A percentile compares a stretch with the other conserved stretches of the same genome.
These are phyloP conservation scores for Sceloporus undulatus DNA, from an alignment of 2,113 vertebrate genomes.

Conservation along the genomic window DNA sequence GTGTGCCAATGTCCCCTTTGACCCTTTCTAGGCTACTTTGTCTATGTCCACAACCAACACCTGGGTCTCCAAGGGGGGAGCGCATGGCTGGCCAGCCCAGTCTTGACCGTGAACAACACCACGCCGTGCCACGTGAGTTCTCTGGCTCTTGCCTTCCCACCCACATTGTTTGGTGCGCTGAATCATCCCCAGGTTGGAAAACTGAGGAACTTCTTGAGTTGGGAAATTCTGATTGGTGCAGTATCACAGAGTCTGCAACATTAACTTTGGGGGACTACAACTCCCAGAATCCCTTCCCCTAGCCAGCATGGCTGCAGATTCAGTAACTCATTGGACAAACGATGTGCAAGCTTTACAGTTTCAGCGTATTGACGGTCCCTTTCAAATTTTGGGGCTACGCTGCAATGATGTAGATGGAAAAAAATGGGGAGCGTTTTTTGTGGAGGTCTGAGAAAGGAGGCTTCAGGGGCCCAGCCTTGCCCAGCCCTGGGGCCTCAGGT, in stretches of 20 bases:
- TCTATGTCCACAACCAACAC: fast-evolving
- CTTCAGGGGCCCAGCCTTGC: not conserved
- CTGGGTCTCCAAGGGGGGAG: fast-evolving
- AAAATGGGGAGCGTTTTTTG: not conserved
- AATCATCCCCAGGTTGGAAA: too few relatives aligned
- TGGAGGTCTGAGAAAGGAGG: not conserved
- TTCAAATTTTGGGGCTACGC: too few relatives aligned
- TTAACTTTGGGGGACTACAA: too few relatives aligned
- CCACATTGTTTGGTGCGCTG: too few relatives aligned
- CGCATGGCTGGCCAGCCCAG: slow-evolving; percentile 52
- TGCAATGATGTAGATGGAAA: too few relatives aligned
- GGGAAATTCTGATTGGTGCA: not conserved
- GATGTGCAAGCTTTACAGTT: too few relatives aligned
- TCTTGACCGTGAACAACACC: not conserved
- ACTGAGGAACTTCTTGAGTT: not conserved
- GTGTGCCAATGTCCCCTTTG: not conserved
- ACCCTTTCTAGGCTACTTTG: slow-evolving; percentile 61
- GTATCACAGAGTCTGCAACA: not conserved
- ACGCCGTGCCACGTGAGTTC: slow-evolving; percentile 65
- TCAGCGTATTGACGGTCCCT: too few relatives aligned
- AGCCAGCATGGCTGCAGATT: not conserved
- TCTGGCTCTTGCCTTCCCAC: too few relatives aligned
- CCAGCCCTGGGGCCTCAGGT: too few relatives aligned
- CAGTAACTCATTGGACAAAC: too few relatives aligned
- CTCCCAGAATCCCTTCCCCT: not conserved